Base-by-base conservation (phyloP, 2,113 vertebrate species). In the Dasypus novemcinctus region DNA sequence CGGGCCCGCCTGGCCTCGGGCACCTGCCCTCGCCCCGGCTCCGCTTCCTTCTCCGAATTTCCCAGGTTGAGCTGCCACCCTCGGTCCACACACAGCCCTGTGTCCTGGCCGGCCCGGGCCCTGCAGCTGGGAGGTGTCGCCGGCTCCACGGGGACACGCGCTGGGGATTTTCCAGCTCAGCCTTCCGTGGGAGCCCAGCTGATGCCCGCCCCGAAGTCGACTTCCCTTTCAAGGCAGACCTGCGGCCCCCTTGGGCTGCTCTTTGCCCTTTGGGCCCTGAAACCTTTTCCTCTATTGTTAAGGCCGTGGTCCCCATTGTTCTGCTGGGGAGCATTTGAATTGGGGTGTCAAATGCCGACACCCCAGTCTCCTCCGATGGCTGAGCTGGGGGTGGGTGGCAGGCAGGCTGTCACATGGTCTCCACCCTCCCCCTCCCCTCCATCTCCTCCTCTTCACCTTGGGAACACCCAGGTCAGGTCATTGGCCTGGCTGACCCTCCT, bases 331-430 rank as follows among this genome's bases (percentile, higher is more conserved):
- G 27, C 38, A 0, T 12, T 7, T 11, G 5, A 46, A 2, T 4
- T 5, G 23, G 57, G 49, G 7, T 1, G 71, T n/a, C 10, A 2
- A 33, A 61, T 5, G 1, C 11, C 0, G 23, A 74, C 68, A 54
- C 61, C 36, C 71, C 46, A 0, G 0, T 31, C 84, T 43, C 41
- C 41, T 29, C 66, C 0, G 27, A 6, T 5, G 31, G 25, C 6
- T 2, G 25, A 52, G 7, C 6, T 5, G 2, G 3, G 2, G 57
- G 63, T 43, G 14, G 4, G 2, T 15, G 31, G 23, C 29, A 17
- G 31, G 38, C 25, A 17, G 8, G 1, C 38, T 1, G 1, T 1
- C 33, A 9, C 4, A 31, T 0, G 18, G 0, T 18, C 52, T 5
- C 20, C 9, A 11, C 9, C 15, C 87, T 25, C 38, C n/a, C n/a